These are phyloP conservation scores for Tinamus guttatus DNA, from an alignment of 2,113 vertebrate species.

Conservation along the genomic window DNA sequence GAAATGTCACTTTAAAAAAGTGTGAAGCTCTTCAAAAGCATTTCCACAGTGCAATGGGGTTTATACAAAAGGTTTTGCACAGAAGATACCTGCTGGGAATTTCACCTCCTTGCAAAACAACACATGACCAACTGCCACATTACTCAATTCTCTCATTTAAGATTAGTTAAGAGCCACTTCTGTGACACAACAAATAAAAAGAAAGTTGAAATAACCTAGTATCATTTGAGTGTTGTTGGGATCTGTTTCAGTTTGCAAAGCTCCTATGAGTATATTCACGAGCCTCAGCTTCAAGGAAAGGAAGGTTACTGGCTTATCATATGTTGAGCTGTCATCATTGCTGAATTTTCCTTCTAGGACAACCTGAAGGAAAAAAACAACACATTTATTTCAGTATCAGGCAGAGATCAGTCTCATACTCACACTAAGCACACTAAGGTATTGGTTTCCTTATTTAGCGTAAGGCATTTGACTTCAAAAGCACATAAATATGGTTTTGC, in stretches of 20 bases:
- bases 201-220: slow-evolving; percentile 82
- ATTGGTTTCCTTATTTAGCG: neutral
- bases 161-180: neutral
- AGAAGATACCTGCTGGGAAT: neutral
- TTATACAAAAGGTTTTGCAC: neutral
- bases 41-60: neutral
- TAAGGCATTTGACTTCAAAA: neutral
- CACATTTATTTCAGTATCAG: neutral
- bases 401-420: neutral
- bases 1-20: neutral
- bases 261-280: slow-evolving; percentile 95
- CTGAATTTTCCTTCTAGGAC: slow-evolving; percentile 96
- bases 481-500: no score
- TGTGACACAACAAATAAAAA: neutral
- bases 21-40: neutral
- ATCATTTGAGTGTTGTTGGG: slow-evolving; percentile 97
- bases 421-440: neutral
- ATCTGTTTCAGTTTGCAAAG: slow-evolving; percentile 95
- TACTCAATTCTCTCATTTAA: neutral
- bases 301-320: slow-evolving; percentile 93
- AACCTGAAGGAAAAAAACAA: slow-evolving; percentile 82
- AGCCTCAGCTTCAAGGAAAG: slow-evolving; percentile 93
- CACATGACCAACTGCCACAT: neutral
- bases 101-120: neutral
- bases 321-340: slow-evolving; percentile 89